Base-by-base conservation (phyloP, 2,888 invertebrate genomes). In the Lycia hirtaria region DNA sequence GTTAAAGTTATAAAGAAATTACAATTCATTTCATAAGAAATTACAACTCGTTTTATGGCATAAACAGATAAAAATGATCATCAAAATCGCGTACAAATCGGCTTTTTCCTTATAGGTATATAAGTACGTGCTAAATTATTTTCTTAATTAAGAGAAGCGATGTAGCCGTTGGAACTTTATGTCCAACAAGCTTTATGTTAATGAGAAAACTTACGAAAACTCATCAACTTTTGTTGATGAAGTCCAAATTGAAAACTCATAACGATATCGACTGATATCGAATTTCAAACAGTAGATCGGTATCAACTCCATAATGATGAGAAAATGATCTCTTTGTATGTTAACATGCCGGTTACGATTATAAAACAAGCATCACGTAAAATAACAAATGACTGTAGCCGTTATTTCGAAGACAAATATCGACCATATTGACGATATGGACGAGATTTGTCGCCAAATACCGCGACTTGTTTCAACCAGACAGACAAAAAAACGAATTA, bases 71-170 rank as follows among this genome's bases (percentile, higher is more conserved):
- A n/a, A n/a, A n/a, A n/a, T n/a, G n/a, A n/a, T n/a, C n/a, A n/a
- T n/a, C n/a, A n/a, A n/a, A n/a, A n/a, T n/a, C n/a, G n/a, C n/a
- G n/a, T n/a, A n/a, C n/a, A n/a, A n/a, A n/a, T n/a, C n/a, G n/a
- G n/a, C n/a, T n/a, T n/a, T n/a, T n/a, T n/a, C n/a, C n/a, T n/a
- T n/a, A n/a, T n/a, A n/a, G n/a, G n/a, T n/a, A n/a, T n/a, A n/a
- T n/a, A n/a, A n/a, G n/a, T n/a, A n/a, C n/a, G n/a, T n/a, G n/a
- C n/a, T n/a, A n/a, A n/a, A n/a, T n/a, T n/a, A n/a, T n/a, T n/a
- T n/a, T n/a, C n/a, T n/a, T 79, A 79, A 83, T 83, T 81, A 80
- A 81, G 76, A 70, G 64, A 72, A 64, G 64, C 64, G 58, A 61
- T n/a, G n/a, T n/a, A n/a, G n/a, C 60, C 60, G 60, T 69, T 62